These are phyloP conservation scores for Chrysodeixis includens DNA, from an alignment of 2,888 invertebrate species.

Conservation along the genomic window DNA sequence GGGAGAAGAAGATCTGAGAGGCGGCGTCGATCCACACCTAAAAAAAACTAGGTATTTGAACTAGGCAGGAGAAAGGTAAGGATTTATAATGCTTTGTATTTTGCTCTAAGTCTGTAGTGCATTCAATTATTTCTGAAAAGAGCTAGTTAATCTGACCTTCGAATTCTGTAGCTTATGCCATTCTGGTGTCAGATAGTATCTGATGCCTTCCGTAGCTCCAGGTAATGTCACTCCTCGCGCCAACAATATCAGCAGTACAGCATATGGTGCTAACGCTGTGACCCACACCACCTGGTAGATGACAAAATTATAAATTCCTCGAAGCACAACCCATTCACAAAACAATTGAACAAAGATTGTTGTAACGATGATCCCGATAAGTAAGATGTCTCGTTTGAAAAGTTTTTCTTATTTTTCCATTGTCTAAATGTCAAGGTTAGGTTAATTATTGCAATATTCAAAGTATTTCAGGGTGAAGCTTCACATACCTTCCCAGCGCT, in stretches of 20 bases:
- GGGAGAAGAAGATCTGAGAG: slow-evolving; percentile 97
- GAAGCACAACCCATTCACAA: background rate
- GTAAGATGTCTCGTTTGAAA: too few relatives aligned
- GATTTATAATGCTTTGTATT: too few relatives aligned
- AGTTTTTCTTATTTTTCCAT: too few relatives aligned
- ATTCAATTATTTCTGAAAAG: too few relatives aligned
- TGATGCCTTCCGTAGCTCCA: slow-evolving; percentile 95
- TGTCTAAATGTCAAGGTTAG: too few relatives aligned
- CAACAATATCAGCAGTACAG: slow-evolving; percentile 95
- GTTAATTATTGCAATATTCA: too few relatives aligned
- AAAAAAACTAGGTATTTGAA: background rate
- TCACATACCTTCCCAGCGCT: slow-evolving; percentile 96
- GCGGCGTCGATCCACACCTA: slow-evolving; percentile 98
- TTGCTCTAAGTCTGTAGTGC: too few relatives aligned
- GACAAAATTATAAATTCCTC: background rate
- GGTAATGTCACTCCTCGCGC: slow-evolving; percentile 95
- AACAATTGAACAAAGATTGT: too few relatives aligned
- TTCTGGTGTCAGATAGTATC: slow-evolving; percentile 96
- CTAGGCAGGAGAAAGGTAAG: background rate
- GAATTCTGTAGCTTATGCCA: slow-evolving; percentile 95
- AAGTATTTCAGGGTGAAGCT: too few relatives aligned
- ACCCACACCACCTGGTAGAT: slow-evolving; percentile 95
- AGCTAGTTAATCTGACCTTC: slow-evolving; percentile 85
- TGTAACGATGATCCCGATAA: too few relatives aligned
- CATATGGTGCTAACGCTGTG: slow-evolving; percentile 97